A percentile compares a stretch with the other conserved stretches of the same genome.
These are phyloP conservation scores for Erynnis tages DNA, from an alignment of 2,888 invertebrate genomes.

Conservation along the genomic window DNA sequence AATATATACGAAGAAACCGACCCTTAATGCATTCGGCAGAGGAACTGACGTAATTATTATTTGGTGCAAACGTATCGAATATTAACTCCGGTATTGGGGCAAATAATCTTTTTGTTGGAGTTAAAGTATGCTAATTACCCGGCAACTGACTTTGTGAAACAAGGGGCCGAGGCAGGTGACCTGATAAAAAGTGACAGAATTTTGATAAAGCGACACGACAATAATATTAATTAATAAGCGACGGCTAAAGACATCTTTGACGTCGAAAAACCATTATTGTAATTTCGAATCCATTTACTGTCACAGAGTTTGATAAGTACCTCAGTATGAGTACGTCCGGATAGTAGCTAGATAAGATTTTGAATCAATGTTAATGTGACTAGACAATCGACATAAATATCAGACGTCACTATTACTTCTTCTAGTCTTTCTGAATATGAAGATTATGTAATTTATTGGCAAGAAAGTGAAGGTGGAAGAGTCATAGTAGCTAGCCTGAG, in stretches of 20 bases:
- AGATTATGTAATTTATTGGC: too few relatives aligned
- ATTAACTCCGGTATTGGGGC: constrained; percentile 62
- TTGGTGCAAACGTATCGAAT: constrained; percentile 78
- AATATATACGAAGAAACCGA: constrained; percentile 68
- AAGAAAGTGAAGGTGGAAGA: too few relatives aligned
- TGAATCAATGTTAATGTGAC: constrained; percentile 1
- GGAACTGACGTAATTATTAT: constrained; percentile 72
- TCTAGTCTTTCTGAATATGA: too few relatives aligned
- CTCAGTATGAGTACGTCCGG: neutral
- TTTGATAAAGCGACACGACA: constrained; percentile 51
- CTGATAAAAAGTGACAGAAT: constrained; percentile 58
- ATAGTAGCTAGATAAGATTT: neutral
- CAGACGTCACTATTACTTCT: neutral
- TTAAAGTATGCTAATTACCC: constrained; percentile 67
- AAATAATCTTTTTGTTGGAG: constrained; percentile 64
- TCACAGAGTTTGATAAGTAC: constrained; percentile 10
- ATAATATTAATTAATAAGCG: constrained; percentile 42
- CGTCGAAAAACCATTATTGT: constrained; percentile 24
- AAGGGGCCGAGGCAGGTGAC: constrained; percentile 62
- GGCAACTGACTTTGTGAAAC: constrained; percentile 50
- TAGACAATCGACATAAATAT: too few relatives aligned
- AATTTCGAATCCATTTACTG: constrained; percentile 19
- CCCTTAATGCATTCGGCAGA: constrained; percentile 68
- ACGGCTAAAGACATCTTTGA: constrained; percentile 28
- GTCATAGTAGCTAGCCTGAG: too few relatives aligned